Percentiles rank a stretch among this genome's conserved stretches.
Evolutionary conservation across 2,888 invertebrate genomes (phyloP).

Genomic region (Phytoseiulus persimilis): DNA sequence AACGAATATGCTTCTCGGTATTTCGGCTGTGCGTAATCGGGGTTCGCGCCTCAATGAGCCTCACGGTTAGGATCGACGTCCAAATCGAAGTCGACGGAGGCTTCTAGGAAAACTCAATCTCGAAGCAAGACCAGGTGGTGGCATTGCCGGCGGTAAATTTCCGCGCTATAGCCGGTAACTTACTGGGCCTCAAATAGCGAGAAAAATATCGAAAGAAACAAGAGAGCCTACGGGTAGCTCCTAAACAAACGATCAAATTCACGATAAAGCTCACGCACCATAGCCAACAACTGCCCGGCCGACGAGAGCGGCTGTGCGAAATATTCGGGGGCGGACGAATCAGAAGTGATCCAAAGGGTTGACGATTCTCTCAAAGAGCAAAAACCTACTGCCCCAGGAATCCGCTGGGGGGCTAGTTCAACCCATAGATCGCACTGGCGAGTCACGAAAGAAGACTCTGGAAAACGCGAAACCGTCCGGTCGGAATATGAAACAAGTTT

Average conservation of each 20-base stretch:
- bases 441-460: no score
- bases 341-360: neutral
- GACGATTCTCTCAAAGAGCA: neutral
- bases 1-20: neutral
- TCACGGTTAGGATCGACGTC: neutral
- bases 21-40: neutral
- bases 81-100: neutral
- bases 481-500: neutral
- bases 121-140: conserved; percentile 19
- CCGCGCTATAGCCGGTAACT: conserved; percentile 28
- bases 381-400: no score
- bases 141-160: conserved; percentile 35
- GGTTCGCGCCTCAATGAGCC: conserved; percentile 5
- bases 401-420: no score
- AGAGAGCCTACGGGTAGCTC: neutral
- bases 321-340: neutral
- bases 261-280: neutral
- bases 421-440: no score
- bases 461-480: no score
- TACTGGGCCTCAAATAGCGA: conserved; percentile 28
- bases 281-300: neutral
- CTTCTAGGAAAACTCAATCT: neutral
- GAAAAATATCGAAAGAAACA: neutral
- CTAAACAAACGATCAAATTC: neutral
- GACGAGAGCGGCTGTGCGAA: neutral